phyloP scores from a whole-genome alignment of 1,140 invertebrate genomes.

The Listronotus bonariensis region DNA sequence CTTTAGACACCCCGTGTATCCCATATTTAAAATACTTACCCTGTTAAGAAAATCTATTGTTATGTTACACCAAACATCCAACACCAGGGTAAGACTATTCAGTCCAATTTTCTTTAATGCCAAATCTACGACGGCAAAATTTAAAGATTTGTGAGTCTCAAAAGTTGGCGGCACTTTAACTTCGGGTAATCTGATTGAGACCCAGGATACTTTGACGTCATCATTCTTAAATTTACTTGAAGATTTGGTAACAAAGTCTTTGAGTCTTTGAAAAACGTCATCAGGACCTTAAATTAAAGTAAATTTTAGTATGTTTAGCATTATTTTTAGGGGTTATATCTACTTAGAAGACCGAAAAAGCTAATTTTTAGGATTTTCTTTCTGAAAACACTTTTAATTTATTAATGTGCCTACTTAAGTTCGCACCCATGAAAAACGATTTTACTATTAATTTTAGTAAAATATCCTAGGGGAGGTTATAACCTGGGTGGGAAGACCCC shows the following conservation, averaged over 20 bases:
- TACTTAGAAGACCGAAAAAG: no score
- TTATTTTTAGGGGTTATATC: no score
- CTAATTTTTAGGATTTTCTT: no score
- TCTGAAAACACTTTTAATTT: no score
- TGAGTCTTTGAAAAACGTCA: slow-evolving; percentile 70
- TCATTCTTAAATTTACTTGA: slow-evolving; percentile 72
- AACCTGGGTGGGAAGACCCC: no score
- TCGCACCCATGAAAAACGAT: no score
- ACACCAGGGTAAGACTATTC: slow-evolving; percentile 71
- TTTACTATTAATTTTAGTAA: no score
- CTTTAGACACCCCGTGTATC: not conserved
- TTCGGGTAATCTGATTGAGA: slow-evolving; percentile 67
- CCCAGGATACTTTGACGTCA: slow-evolving; percentile 72
- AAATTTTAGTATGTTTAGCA: no score
- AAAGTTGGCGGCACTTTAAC: slow-evolving; percentile 29
- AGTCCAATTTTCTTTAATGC: slow-evolving; percentile 70
- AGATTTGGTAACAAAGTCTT: slow-evolving; percentile 64
- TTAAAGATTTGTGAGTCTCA: slow-evolving; percentile 58
- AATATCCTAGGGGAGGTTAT: no score
- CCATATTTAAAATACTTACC: slow-evolving; percentile 57
- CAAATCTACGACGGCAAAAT: slow-evolving; percentile 74
- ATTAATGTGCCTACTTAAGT: no score
- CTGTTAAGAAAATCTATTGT: slow-evolving; percentile 82
- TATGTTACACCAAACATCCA: slow-evolving; percentile 69
- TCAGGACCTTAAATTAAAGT: slow-evolving; percentile 19